Base-by-base conservation (phyloP, 2,797 vertebrate genomes). In the Xerus rutilus region DNA sequence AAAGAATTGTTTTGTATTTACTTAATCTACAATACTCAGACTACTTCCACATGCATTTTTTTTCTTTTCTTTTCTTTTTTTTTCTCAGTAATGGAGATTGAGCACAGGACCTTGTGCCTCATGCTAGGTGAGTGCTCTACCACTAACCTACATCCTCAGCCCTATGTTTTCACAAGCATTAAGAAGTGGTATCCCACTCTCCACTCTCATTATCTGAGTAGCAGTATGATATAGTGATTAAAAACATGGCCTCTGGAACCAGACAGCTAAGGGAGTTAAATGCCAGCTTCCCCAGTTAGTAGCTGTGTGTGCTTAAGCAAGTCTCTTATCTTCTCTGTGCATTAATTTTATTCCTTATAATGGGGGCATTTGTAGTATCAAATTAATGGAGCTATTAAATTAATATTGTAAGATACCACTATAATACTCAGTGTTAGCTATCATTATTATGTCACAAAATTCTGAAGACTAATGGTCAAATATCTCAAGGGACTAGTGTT, bases 331-430 rank as follows among this genome's bases (percentile, higher is more conserved):
- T 89, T 94, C 32, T 81, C 52, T 88, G 13, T 49, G 52, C 23
- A 85, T 87, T 89, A 81, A 54, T 94, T 57, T 85, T 17, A 43
- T 73, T 93, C 64, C 28, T 77, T 72, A n/a, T 18, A 67, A 45
- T 20, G 74, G 15, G 2, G 4, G 52, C 43, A 70, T n/a, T 52
- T 47, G 39, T 52, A 30, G 14, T 54, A 73, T 45, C 17, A 49
- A 87, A 87, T 73, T 87, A 45, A 59, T 28, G 52, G 47, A 92
- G 39, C 57, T 92, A 39, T 83, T 95, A 13, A 89, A 73, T 90
- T 57, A 54, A 45, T 88, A 45, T 52, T 47, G 2, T 62, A 72
- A 92, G 93, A 43, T 62, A 84, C 32, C 89, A 52, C 3, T 39
- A 14, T 39, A 64, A 84, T n/a, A 77, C 49, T 54, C 59, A 59